Conservation (phyloP, 2,797 vertebrate species). For the Thaleichthys pacificus region DNA sequence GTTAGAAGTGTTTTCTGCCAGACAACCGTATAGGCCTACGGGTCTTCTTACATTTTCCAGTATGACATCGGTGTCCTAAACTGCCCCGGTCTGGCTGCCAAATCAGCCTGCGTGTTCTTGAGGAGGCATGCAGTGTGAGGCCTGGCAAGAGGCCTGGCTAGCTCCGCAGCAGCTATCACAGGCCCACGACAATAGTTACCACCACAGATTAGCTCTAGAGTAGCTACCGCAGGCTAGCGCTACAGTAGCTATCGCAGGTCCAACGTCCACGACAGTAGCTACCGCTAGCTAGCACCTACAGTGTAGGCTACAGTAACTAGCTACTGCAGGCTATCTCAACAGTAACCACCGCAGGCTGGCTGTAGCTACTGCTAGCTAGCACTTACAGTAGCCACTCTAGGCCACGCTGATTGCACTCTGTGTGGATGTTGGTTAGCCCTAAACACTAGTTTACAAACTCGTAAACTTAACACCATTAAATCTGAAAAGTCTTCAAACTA, state of each 20-base stretch:
- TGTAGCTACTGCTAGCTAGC: not conserved
- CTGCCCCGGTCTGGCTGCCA: slow-evolving; percentile 57
- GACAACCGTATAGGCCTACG: slow-evolving; percentile 55
- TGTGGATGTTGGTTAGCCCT: not conserved
- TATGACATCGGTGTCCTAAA: slow-evolving; percentile 54
- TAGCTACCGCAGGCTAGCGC: too few species aligned
- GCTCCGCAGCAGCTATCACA: slow-evolving; percentile 1
- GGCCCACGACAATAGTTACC: too few species aligned
- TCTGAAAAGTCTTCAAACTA: too few species aligned
- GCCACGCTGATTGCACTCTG: too few species aligned
- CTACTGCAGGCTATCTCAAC: too few species aligned
- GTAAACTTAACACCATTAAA: too few species aligned
- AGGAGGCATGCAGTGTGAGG: slow-evolving; percentile 36
- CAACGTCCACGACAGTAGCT: too few species aligned
- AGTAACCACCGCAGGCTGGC: too few species aligned
- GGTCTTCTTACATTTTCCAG: slow-evolving; percentile 75
- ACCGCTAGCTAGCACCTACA: too few species aligned
- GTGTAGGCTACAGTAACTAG: too few species aligned
- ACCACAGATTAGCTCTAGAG: too few species aligned
- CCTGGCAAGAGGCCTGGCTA: slow-evolving; percentile 36
- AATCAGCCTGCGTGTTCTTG: slow-evolving; percentile 52
- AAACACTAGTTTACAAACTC: not conserved
- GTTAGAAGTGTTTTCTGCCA: slow-evolving; percentile 38
- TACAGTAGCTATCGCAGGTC: too few species aligned
- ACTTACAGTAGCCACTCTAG: not conserved